Evolutionary conservation across 2,113 vertebrate species (phyloP).

Genomic region (Aegotheles bennettii): DNA sequence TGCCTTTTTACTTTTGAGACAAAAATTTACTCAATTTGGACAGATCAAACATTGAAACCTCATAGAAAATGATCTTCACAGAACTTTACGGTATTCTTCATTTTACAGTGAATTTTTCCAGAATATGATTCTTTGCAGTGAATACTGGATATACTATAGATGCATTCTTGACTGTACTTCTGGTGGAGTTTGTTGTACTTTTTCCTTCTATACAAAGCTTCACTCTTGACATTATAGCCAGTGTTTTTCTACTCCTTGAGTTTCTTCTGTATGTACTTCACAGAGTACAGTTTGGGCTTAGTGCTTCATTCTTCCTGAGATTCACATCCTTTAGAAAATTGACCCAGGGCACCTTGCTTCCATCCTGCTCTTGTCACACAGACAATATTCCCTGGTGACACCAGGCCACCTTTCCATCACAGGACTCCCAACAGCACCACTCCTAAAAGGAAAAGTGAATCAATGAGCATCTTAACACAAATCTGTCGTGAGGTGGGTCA

Average conservation of each 20-base stretch:
- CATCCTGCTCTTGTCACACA: background rate
- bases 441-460: background rate
- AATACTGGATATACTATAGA: rapidly evolving
- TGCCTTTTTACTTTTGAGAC: background rate
- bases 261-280: background rate
- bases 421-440: background rate
- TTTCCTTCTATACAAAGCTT: background rate
- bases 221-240: rapidly evolving
- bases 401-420: background rate
- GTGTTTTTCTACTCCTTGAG: background rate
- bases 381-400: background rate
- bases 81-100: background rate
- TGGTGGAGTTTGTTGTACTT: background rate
- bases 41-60: background rate
- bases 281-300: background rate
- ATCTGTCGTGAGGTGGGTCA: background rate
- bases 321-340: background rate
- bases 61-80: background rate
- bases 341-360: background rate
- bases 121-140: background rate
- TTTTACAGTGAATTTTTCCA: background rate
- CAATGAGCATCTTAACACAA: rapidly evolving
- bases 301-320: background rate
- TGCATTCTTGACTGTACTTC: background rate
- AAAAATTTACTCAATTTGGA: background rate